Conservation (phyloP, 2,113 vertebrate species). For the Calidris pugnax region DNA sequence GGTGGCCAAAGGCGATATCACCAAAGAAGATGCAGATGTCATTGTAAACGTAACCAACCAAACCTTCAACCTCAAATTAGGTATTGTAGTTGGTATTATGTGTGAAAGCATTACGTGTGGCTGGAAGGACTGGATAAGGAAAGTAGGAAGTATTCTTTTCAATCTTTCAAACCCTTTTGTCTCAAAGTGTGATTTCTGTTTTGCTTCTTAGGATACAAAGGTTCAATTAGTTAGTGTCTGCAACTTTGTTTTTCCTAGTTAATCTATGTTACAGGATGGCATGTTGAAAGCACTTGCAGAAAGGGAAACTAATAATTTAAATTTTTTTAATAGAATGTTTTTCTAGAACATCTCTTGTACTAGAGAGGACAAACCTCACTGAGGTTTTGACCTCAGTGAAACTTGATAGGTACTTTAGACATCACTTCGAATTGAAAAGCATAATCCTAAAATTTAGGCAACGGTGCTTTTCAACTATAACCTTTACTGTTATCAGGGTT, state of each 20-base stretch:
- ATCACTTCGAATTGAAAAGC: not conserved
- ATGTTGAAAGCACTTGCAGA: not conserved
- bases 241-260: not conserved
- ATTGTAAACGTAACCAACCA: constrained; percentile 87
- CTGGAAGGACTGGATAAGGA: not conserved
- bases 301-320: not conserved
- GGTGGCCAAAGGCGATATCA: constrained; percentile 85
- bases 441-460: not conserved
- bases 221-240: not conserved
- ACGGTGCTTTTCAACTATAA: not conserved
- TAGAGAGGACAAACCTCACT: not conserved
- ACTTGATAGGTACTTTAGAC: not conserved
- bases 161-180: not conserved
- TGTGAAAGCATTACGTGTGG: not conserved
- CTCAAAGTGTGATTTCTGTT: not conserved
- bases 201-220: not conserved
- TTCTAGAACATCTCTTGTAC: not conserved
- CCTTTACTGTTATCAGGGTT: not conserved
- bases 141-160: not conserved
- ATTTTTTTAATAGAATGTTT: not conserved
- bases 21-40: constrained; percentile 79
- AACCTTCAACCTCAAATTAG: constrained; percentile 78
- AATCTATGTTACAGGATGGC: not conserved
- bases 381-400: not conserved
- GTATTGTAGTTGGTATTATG: constrained; percentile 65